Evolutionary conservation across 2,113 vertebrate species (phyloP).

Genomic region (Labeo rohita): DNA sequence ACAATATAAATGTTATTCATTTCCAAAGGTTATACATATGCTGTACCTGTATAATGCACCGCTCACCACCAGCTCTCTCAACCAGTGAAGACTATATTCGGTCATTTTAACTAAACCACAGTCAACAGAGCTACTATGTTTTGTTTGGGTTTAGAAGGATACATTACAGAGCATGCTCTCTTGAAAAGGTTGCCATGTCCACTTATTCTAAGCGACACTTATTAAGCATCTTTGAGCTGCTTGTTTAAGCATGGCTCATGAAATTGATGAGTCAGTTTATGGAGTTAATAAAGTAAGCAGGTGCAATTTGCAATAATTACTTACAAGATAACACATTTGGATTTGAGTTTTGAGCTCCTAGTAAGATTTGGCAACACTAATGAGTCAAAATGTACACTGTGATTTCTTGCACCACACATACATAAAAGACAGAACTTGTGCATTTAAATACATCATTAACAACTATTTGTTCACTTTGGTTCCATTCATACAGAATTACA

Average conservation of each 20-base stretch:
- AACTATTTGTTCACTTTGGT: not conserved
- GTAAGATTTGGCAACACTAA: not conserved
- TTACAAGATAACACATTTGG: not conserved
- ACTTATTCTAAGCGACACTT: too few species aligned
- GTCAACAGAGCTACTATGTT: too few species aligned
- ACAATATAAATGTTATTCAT: constrained; percentile 8
- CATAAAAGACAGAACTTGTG: not conserved
- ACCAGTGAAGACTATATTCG: not conserved
- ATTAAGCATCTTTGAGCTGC: too few species aligned
- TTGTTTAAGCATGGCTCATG: too few species aligned
- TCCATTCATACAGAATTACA: not conserved
- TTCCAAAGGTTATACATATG: constrained; percentile 7
- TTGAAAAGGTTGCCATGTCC: too few species aligned
- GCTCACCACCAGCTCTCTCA: not conserved
- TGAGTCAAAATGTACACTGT: not conserved
- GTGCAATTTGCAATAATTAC: not conserved
- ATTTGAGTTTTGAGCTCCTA: not conserved
- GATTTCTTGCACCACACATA: not conserved
- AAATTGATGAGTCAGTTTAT: too few species aligned
- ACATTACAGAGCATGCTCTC: too few species aligned
- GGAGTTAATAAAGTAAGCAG: not conserved
- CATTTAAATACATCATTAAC: not conserved
- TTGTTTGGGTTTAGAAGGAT: too few species aligned
- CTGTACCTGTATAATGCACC: not conserved
- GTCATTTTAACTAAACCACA: too few species aligned